A percentile compares a stretch with the other conserved stretches of the same genome.
These are phyloP conservation scores for Trichechus manatus DNA, from an alignment of 2,113 vertebrate genomes.

Conservation along the genomic window DNA sequence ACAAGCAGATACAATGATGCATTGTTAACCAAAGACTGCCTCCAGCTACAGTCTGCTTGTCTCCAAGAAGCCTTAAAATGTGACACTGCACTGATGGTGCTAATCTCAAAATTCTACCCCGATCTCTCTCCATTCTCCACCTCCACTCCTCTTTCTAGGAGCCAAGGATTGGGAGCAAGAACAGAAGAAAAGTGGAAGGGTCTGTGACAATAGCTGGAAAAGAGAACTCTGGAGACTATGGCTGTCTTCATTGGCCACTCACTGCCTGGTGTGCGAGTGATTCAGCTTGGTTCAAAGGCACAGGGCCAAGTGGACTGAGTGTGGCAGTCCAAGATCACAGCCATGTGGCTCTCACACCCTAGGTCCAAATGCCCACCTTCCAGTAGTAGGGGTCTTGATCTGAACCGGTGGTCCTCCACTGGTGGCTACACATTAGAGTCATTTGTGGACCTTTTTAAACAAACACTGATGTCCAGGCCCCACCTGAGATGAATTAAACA, in stretches of 20 bases:
- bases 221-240: background rate
- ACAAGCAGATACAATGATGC: background rate
- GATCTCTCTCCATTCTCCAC: background rate
- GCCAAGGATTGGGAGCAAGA: background rate
- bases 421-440: background rate
- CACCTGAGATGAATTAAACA: background rate
- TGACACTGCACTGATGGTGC: background rate
- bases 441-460: background rate
- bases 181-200: background rate
- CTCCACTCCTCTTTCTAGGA: background rate
- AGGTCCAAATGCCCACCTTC: background rate
- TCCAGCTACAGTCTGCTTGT: background rate
- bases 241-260: background rate
- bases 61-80: background rate
- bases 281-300: background rate
- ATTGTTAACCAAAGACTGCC: background rate
- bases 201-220: background rate
- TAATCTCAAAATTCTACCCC: background rate
- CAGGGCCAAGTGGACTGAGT: fast-evolving
- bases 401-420: background rate
- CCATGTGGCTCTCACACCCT: fast-evolving
- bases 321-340: background rate
- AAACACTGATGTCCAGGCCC: background rate
- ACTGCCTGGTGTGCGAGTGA: background rate
- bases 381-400: background rate